Evolutionary conservation across 1,140 invertebrate genomes (phyloP), one percentile per base, ranked within the genome.

Genomic region (Aphelinus atriplicis): DNA sequence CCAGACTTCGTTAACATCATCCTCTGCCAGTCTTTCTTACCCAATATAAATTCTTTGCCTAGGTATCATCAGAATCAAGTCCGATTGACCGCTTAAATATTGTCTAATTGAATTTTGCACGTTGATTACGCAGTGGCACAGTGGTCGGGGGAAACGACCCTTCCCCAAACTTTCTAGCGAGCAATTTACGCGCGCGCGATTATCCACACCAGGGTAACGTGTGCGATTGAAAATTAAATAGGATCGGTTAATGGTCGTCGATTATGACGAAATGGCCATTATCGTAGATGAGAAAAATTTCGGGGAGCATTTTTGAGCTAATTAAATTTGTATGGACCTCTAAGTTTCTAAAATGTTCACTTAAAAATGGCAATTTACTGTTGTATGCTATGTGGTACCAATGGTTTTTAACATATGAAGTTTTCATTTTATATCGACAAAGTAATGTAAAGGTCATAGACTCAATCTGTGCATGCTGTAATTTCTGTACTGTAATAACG

Each of bases 1-100:
- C 50, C 6, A 53, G 43, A 70, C 47, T 70, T 63, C 58, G 60
- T 71, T 63, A 71, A 53, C 4, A 46, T 68, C 42, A n/a, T n/a
- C 48, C 10, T 26, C 42, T 63, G 9, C 45, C 5, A 6, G 3
- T 4, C 48, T 47, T 48, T 63, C 48, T 48, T 48, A 48, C 3
- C 62, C 26, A 26, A 26, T 26, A 26, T 26, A 26, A 26, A 26
- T 26, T 26, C 26, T 26, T 26, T 26, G 26, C 26, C 26, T 26
- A 26, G 26, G 26, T 26, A 26, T 26, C 26, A 26, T 26, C 26
- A 26, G 48, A n/a, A 26, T 0, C n/a, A 48, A n/a, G 47, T 4
- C 26, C 48, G 48, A 65, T 51, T 42, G 63, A 48, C 48, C 63
- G 63, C n/a, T 65, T 42, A 50, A 53, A 51, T 65, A 51, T 65